phyloP scores from a whole-genome alignment of 2,888 invertebrate genomes.

The Platycheirus rosarum region DNA sequence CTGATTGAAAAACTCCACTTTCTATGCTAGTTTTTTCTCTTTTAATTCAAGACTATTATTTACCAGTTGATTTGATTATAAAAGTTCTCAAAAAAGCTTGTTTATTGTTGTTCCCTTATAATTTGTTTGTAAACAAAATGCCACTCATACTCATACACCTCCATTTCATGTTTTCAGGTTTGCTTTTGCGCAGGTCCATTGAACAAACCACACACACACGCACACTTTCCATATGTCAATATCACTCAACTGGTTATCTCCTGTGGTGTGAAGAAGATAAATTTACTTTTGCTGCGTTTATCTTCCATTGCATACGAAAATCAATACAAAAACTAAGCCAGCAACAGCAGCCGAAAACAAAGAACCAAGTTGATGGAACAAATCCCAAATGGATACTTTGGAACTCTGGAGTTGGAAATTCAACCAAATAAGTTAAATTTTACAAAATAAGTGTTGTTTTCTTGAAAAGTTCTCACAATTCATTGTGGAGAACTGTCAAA shows the following conservation, averaged over 20 bases:
- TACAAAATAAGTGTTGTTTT: slow-evolving; percentile 2
- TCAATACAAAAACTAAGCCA: slow-evolving; percentile 23
- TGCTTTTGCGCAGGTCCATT: slow-evolving; percentile 6
- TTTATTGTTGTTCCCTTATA: neutral
- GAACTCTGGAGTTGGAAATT: neutral
- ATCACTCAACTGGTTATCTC: slow-evolving; percentile 63
- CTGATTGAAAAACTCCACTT: no score
- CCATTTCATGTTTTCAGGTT: no score
- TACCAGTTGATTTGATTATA: no score
- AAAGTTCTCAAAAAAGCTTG: neutral
- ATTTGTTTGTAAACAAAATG: slow-evolving; percentile 25
- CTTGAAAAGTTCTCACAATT: slow-evolving; percentile 26
- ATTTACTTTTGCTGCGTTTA: slow-evolving; percentile 15
- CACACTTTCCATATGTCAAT: slow-evolving; percentile 64
- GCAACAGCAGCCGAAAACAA: slow-evolving; percentile 12
- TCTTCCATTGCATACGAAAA: slow-evolving; percentile 28
- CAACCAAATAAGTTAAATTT: slow-evolving; percentile 4
- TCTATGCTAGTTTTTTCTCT: no score
- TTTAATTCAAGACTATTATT: no score
- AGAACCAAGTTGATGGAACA: slow-evolving; percentile 36
- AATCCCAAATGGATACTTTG: neutral
- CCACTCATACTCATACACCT: no score
- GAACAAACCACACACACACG: slow-evolving; percentile 41
- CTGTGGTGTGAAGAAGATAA: neutral
- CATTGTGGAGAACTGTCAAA: slow-evolving; percentile 10